Conservation (phyloP, 1,140 invertebrate species). For the Globodera ellingtonae region DNA sequence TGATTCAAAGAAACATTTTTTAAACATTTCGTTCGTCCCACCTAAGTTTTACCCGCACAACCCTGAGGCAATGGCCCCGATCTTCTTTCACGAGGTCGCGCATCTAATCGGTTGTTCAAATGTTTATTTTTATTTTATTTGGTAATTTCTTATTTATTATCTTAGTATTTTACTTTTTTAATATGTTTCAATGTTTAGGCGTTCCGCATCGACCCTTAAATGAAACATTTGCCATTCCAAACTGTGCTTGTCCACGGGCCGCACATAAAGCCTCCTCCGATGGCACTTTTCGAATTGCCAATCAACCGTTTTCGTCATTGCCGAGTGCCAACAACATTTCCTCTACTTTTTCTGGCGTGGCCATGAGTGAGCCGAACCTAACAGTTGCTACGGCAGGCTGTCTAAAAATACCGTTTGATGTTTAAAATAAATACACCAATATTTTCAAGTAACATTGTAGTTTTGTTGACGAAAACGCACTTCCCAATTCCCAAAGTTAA, state of each 20-base stretch:
- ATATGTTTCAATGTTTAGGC: constrained; percentile 53
- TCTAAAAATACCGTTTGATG: constrained; percentile 54
- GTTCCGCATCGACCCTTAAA: constrained; percentile 51
- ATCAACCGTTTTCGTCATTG: constrained; percentile 4
- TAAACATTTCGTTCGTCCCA: too few species aligned
- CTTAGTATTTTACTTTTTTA: not conserved
- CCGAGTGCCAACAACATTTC: not conserved
- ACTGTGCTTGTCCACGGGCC: constrained; percentile 46
- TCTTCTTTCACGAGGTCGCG: constrained; percentile 62
- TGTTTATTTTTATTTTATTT: not conserved
- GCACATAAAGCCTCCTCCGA: constrained; percentile 2
- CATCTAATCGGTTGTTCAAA: constrained; percentile 44
- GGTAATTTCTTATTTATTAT: too few species aligned
- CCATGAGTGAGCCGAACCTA: not conserved
- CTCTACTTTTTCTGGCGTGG: not conserved
- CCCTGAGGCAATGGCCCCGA: constrained; percentile 60
- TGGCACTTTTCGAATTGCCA: not conserved
- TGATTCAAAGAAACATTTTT: too few species aligned
- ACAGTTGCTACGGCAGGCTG: constrained; percentile 35
- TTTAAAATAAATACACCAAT: too few species aligned
- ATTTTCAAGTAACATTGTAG: too few species aligned
- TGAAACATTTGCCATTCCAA: constrained; percentile 55
- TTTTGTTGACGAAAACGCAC: too few species aligned
- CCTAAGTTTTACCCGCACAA: constrained; percentile 62
- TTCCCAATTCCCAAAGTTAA: too few species aligned